These are phyloP conservation scores for Euphysa ruthae DNA, from an alignment of 30 jellyfish, hydroid and myxozoan species.

Conservation along the genomic window DNA sequence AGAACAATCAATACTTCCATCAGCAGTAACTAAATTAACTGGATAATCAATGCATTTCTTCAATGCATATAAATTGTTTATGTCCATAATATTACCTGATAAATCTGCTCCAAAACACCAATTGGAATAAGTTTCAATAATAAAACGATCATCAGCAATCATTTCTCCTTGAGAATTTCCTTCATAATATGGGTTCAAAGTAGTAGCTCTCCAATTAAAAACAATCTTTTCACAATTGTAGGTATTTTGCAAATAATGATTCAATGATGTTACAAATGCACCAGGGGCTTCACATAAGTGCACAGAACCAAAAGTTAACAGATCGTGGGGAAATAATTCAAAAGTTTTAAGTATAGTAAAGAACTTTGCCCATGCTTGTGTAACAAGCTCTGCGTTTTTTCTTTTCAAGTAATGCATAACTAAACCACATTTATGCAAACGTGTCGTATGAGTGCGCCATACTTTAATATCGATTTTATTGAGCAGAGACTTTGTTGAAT, in stretches of 20 bases:
- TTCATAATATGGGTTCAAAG: conserved; percentile 88
- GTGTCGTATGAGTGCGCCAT: conserved; percentile 83
- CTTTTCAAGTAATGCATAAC: conserved; percentile 24
- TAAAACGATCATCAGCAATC: conserved; percentile 78
- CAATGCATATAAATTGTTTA: conserved; percentile 20
- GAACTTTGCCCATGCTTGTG: conserved; percentile 98
- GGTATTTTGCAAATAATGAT: conserved; percentile 54
- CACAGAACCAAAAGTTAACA: conserved; percentile 18
- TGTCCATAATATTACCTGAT: conserved; percentile 62
- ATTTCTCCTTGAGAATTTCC: conserved; percentile 62
- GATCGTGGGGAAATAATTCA: conserved; percentile 27
- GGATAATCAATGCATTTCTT: conserved; percentile 5
- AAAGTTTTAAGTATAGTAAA: conserved; percentile 50
- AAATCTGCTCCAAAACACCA: conserved; percentile 91
- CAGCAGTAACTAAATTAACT: conserved; percentile 85
- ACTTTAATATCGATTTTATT: conserved; percentile 47
- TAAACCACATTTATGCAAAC: conserved; percentile 39
- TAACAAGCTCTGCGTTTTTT: conserved; percentile 72
- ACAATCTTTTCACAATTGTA: background rate
- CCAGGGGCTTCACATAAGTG: conserved; percentile 99
- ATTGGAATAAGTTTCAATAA: conserved; percentile 41
- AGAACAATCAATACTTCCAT: conserved; percentile 95
- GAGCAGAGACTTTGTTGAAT: conserved; percentile 55
- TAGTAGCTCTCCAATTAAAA: conserved; percentile 79
- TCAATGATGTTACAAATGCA: conserved; percentile 84